These are phyloP conservation scores for Steromphala cineraria DNA, from an alignment of 2,888 invertebrate species.

Conservation along the genomic window DNA sequence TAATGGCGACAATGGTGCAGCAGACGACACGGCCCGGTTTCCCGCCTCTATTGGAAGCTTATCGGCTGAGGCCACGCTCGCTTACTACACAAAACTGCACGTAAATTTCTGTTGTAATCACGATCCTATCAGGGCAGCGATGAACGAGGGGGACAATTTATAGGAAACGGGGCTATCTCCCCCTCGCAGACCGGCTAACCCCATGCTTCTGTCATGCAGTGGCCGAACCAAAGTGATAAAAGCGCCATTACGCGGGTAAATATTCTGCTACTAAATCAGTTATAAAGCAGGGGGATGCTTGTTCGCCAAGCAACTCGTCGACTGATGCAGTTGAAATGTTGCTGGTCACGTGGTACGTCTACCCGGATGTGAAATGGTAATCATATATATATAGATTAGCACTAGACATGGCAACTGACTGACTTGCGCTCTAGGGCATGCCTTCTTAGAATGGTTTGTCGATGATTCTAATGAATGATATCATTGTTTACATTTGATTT, in stretches of 20 bases:
- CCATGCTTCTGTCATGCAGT: background rate
- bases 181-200: background rate
- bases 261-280: slow-evolving; percentile 3
- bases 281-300: background rate
- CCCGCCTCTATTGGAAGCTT: slow-evolving; percentile 51
- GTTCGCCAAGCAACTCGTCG: background rate
- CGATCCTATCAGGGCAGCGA: slow-evolving; percentile 18
- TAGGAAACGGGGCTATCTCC: slow-evolving; percentile 14
- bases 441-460: too few relatives aligned
- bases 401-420: too few relatives aligned
- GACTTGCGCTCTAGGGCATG: too few relatives aligned
- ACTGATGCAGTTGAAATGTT: background rate
- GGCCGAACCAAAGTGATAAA: background rate
- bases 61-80: slow-evolving; percentile 36
- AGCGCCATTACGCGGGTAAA: slow-evolving; percentile 7
- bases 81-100: slow-evolving; percentile 20
- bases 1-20: slow-evolving; percentile 39
- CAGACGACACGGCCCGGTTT: slow-evolving; percentile 53
- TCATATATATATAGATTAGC: too few relatives aligned
- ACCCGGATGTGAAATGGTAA: too few relatives aligned
- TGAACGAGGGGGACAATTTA: slow-evolving; percentile 6
- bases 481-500: too few relatives aligned
- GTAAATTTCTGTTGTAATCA: slow-evolving; percentile 22
- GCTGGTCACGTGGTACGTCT: background rate
- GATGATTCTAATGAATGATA: too few relatives aligned